Evolutionary conservation across 2,113 vertebrate genomes (phyloP).

Genomic region (Rhinoderma darwinii): DNA sequence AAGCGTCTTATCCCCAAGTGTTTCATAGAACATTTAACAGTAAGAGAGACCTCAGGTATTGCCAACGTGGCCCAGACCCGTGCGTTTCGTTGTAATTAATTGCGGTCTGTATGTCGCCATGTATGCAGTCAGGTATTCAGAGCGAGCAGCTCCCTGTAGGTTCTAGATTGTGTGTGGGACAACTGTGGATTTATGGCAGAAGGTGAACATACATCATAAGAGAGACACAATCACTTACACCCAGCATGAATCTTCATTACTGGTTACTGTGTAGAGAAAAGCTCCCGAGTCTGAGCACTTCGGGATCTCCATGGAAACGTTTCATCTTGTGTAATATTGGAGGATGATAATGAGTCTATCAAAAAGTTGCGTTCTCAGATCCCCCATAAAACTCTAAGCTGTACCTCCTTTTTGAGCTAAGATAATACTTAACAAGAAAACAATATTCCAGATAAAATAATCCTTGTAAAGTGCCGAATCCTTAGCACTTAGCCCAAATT

Average conservation of each 20-base stretch:
- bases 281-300: constrained; percentile 39
- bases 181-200: constrained; percentile 55
- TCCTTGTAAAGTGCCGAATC: background rate
- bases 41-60: background rate
- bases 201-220: constrained; percentile 54
- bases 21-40: constrained; percentile 29
- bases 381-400: constrained; percentile 18
- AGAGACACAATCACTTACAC: constrained; percentile 58
- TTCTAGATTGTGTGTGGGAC: constrained; percentile 42
- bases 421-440: background rate
- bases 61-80: background rate
- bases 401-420: background rate
- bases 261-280: constrained; percentile 50
- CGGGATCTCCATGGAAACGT: constrained; percentile 56
- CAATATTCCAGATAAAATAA: background rate
- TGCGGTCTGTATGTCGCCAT: constrained; percentile 15
- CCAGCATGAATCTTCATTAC: constrained; percentile 59
- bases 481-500: background rate
- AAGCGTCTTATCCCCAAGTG: background rate
- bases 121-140: constrained; percentile 37
- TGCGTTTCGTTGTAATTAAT: constrained; percentile 29
- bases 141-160: constrained; percentile 35
- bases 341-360: constrained; percentile 51
- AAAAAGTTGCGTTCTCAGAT: constrained; percentile 20
- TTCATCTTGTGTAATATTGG: constrained; percentile 55